Conservation (phyloP, 2,888 invertebrate genomes). For the Microctonus hyperodae region DNA sequence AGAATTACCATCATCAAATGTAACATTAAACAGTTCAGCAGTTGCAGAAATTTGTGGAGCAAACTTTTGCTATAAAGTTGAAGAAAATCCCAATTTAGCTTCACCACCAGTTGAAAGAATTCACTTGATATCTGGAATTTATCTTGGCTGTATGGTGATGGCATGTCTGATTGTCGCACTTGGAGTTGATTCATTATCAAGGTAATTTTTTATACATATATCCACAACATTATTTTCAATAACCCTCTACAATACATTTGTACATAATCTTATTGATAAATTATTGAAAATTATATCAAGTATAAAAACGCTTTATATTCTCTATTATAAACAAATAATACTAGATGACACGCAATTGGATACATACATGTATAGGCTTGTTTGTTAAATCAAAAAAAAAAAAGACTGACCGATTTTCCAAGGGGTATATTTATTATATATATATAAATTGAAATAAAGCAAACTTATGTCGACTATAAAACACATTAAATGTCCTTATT, state of each 20-base stretch:
- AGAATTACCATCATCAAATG: slow-evolving; percentile 43
- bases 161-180: slow-evolving; percentile 79
- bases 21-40: slow-evolving; percentile 59
- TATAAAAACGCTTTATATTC: neutral
- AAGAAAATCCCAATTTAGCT: slow-evolving; percentile 72
- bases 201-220: slow-evolving; percentile 64
- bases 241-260: neutral
- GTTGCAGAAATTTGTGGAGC: slow-evolving; percentile 74
- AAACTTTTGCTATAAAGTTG: slow-evolving; percentile 71
- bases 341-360: neutral
- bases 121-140: slow-evolving; percentile 81
- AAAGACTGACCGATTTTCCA: neutral
- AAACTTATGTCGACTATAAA: neutral
- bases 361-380: neutral
- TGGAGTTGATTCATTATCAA: slow-evolving; percentile 81
- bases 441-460: neutral
- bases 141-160: slow-evolving; percentile 78
- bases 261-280: neutral
- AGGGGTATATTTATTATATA: too few species aligned
- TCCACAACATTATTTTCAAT: neutral
- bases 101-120: slow-evolving; percentile 79
- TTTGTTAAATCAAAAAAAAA: neutral
- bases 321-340: too few species aligned
- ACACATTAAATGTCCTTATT: neutral
- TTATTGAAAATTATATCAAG: neutral